Evolutionary conservation across 2,113 vertebrate genomes (phyloP).

Genomic region (Percina caprodes): DNA sequence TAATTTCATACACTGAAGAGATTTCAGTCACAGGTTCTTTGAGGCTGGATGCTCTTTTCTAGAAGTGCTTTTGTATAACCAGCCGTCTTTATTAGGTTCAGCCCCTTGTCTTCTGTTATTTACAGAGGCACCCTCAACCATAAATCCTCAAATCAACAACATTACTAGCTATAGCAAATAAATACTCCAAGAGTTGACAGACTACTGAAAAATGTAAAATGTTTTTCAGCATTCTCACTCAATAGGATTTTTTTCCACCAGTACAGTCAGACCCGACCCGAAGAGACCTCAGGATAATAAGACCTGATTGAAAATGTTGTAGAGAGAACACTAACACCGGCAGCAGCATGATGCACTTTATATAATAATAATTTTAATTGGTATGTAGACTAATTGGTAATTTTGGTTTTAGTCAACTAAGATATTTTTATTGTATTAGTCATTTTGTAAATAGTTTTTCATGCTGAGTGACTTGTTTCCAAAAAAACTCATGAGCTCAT

Average conservation of each 20-base stretch:
- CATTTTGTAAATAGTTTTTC: too few species aligned
- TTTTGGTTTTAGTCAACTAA: too few species aligned
- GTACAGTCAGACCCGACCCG: not conserved
- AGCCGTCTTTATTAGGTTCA: not conserved
- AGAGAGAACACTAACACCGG: too few species aligned
- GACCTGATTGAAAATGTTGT: not conserved
- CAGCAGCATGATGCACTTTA: not conserved
- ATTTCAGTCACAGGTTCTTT: not conserved
- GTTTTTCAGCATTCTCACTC: too few species aligned
- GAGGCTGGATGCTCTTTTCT: not conserved
- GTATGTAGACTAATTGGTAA: too few species aligned
- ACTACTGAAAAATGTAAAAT: too few species aligned
- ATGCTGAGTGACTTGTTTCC: too few species aligned
- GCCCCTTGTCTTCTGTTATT: not conserved
- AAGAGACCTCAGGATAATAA: not conserved
- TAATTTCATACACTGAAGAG: not conserved
- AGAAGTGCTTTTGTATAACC: too few species aligned
- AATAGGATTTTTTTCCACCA: too few species aligned
- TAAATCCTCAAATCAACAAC: not conserved
- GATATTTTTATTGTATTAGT: too few species aligned
- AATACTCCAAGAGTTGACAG: not conserved
- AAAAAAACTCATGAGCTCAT: too few species aligned
- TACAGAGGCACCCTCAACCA: not conserved
- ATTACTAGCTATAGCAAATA: not conserved
- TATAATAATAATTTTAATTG: too few species aligned